phyloP scores from a whole-genome alignment of 2,888 invertebrate species.

The Lasioglossum oenotherae region DNA sequence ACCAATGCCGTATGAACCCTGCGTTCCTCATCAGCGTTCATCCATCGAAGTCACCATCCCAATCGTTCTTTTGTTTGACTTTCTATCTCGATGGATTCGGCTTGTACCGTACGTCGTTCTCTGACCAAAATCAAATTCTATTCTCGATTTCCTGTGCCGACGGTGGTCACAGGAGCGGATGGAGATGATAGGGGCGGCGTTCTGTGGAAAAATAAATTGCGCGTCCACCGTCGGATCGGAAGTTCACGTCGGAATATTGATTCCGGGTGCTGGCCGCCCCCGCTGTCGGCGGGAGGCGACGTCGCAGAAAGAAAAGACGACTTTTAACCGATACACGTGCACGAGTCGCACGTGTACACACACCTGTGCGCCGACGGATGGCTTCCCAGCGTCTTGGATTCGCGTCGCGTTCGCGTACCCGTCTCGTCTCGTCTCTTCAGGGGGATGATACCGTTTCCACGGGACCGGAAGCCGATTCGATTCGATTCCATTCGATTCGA shows the following conservation, averaged over 20 bases:
- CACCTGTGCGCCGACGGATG: conserved; percentile 12
- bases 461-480: conserved; percentile 72
- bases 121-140: conserved; percentile 66
- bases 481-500: not conserved
- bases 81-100: conserved; percentile 33
- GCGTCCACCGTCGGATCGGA: conserved; percentile 52
- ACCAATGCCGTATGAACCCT: not conserved
- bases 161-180: conserved; percentile 10
- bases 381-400: conserved; percentile 59
- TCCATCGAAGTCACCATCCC: not conserved
- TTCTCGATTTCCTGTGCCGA: conserved; percentile 60
- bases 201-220: conserved; percentile 68
- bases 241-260: conserved; percentile 73
- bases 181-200: conserved; percentile 49
- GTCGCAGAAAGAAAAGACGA: conserved; percentile 50
- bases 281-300: conserved; percentile 28
- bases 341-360: conserved; percentile 23
- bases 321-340: conserved; percentile 65
- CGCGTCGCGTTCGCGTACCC: conserved; percentile 61
- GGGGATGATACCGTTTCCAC: conserved; percentile 68
- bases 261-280: conserved; percentile 38
- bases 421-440: conserved; percentile 11
- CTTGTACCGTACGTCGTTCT: conserved; percentile 16
- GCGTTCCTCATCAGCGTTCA: not conserved
- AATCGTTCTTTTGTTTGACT: not conserved